Evolutionary conservation across 1,140 invertebrate species (phyloP), one percentile per base, ranked within the genome.

Genomic region (Bathynomus jamesi): DNA sequence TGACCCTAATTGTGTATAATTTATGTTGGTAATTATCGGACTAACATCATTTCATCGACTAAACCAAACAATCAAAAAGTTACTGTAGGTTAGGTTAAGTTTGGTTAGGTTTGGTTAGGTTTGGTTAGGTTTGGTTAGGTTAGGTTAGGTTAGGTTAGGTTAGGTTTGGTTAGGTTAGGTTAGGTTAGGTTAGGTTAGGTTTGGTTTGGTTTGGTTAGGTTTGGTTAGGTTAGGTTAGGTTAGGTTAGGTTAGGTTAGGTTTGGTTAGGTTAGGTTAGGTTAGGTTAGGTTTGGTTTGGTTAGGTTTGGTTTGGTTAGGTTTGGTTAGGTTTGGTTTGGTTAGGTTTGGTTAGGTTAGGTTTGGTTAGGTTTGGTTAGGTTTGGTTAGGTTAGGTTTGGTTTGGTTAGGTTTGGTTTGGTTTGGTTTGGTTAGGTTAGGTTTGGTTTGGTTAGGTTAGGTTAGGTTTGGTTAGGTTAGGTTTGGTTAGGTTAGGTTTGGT

Each of bases 241-340:
- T 66, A 66, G 65, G 65, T 66, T 29, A 66, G 65, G 65, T 66
- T 21, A 66, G 65, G 65, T 66, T 28, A 66, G 46, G 46, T 53
- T 53, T 53, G 46, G 46, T 53, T 13, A 53, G 46, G 46, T 53
- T 53, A 13, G 46, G 46, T 53, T 53, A 13, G 46, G 46, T 53
- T 53, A 13, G 46, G 46, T 53, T 13, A 53, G 46, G 46, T 53
- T 53, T 13, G 46, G 46, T 53, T 53, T 53, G 46, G 46, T 53
- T 53, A 13, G 46, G 46, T 53, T 53, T 53, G 46, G 46, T 53
- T 53, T 53, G 46, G 46, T 53, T 53, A 13, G 46, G 46, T 53
- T 53, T 53, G 46, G 46, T 53, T 53, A 13, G 46, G 46, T 53
- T 53, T 53, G 46, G 46, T 53, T 53, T 53, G 46, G 46, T 53